These are phyloP conservation scores for Sycophaga agraensis DNA, from an alignment of 1,140 invertebrate species.

Conservation along the genomic window DNA sequence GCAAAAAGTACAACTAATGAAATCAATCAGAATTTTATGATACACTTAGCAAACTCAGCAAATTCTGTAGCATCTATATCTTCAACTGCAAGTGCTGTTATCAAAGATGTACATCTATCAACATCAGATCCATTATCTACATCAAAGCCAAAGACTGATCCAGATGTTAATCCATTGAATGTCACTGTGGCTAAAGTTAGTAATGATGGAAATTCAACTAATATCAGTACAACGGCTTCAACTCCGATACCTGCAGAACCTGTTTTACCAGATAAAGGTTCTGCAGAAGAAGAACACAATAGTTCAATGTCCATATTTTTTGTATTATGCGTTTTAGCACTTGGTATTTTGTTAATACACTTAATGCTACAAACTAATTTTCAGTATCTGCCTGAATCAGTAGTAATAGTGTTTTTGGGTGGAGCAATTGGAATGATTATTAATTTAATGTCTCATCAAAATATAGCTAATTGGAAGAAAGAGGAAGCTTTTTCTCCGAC, in stretches of 20 bases:
- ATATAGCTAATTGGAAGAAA: slow-evolving; percentile 91
- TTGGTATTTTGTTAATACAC: slow-evolving; percentile 93
- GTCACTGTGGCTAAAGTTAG: slow-evolving; percentile 8
- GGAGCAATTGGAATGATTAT: slow-evolving; percentile 89
- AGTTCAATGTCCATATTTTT: slow-evolving; percentile 97
- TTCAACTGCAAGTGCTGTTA: background rate
- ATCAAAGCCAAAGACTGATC: background rate
- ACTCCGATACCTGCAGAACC: slow-evolving; percentile 66
- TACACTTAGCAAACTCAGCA: background rate
- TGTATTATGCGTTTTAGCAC: slow-evolving; percentile 86
- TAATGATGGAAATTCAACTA: slow-evolving; percentile 34
- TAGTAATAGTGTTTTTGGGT: slow-evolving; percentile 95
- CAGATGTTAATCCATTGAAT: background rate
- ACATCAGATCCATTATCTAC: background rate
- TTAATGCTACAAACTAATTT: slow-evolving; percentile 93
- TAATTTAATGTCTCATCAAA: slow-evolving; percentile 86
- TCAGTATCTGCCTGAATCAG: slow-evolving; percentile 94
- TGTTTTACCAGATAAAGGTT: slow-evolving; percentile 80
- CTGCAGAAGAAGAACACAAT: slow-evolving; percentile 92
- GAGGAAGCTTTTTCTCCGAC: slow-evolving; percentile 97
- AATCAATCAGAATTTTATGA: background rate
- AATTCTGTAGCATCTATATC: background rate
- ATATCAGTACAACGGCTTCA: slow-evolving; percentile 52
- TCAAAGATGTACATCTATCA: slow-evolving; percentile 12
- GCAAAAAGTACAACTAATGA: slow-evolving; percentile 1